Evolutionary conservation across 2,888 invertebrate species (phyloP).

Genomic region (Bibio marci): DNA sequence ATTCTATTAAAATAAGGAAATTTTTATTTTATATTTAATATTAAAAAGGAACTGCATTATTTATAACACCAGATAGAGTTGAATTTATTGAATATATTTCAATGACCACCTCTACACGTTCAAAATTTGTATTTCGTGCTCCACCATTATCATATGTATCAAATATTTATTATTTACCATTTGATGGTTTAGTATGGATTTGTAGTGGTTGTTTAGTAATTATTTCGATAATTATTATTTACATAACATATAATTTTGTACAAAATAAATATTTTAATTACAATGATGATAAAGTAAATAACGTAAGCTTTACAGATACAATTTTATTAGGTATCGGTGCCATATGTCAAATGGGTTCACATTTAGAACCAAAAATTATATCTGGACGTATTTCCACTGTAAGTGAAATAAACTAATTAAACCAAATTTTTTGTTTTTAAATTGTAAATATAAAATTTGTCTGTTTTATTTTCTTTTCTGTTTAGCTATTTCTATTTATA

Average conservation of each 20-base stretch:
- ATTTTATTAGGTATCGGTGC: slow-evolving; percentile 38
- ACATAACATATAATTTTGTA: slow-evolving; percentile 3
- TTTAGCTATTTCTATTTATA: too few relatives aligned
- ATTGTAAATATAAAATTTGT: slow-evolving; percentile 1
- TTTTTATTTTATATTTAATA: too few relatives aligned
- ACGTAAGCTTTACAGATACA: slow-evolving; percentile 30
- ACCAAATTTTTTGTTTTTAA: neutral
- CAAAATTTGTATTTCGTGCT: slow-evolving; percentile 44
- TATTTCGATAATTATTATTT: slow-evolving; percentile 6
- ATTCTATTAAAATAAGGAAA: too few relatives aligned
- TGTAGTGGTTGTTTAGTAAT: slow-evolving; percentile 34
- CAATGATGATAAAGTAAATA: too few relatives aligned
- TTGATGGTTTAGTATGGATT: slow-evolving; percentile 44
- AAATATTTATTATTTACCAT: slow-evolving; percentile 49
- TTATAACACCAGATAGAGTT: slow-evolving; percentile 21
- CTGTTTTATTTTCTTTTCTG: slow-evolving; percentile 45
- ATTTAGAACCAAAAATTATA: slow-evolving; percentile 30
- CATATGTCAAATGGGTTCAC: slow-evolving; percentile 40
- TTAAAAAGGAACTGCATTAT: slow-evolving; percentile 30
- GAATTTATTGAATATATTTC: slow-evolving; percentile 35
- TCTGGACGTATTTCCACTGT: slow-evolving; percentile 18
- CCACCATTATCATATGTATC: slow-evolving; percentile 45
- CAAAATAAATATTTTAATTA: neutral
- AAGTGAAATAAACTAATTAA: too few relatives aligned
- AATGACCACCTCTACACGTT: slow-evolving; percentile 34